Percentiles rank a stretch among this genome's conserved stretches.
Conservation (phyloP, 2,797 vertebrate species). For the Oophaga sylvatica region DNA sequence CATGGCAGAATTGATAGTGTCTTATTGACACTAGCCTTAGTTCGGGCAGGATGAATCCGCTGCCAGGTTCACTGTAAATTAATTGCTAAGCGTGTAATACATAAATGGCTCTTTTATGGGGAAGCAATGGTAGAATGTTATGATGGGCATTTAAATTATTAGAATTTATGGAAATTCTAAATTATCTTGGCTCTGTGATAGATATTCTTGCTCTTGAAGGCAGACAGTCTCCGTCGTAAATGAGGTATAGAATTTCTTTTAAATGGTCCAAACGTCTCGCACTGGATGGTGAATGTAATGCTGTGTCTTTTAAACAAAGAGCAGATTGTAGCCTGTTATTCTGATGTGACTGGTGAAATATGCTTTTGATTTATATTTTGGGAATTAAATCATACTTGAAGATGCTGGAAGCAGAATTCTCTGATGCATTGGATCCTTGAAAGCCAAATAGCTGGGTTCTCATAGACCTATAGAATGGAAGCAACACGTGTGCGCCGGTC, state of each 20-base stretch:
- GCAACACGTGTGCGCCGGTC: conserved; percentile 17
- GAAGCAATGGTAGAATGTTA: not conserved
- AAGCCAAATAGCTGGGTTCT: conserved; percentile 36
- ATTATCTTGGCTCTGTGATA: not conserved
- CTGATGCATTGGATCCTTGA: not conserved
- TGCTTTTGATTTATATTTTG: conserved; percentile 56
- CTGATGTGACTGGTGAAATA: conserved; percentile 52
- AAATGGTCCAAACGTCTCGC: conserved; percentile 6
- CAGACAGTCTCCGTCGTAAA: conserved; percentile 43
- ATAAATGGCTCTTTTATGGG: no score
- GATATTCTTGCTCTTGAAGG: not conserved
- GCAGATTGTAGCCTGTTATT: conserved; percentile 31
- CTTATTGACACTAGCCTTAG: no score
- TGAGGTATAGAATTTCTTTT: conserved; percentile 33
- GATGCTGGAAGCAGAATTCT: conserved; percentile 19
- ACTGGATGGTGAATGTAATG: conserved; percentile 19
- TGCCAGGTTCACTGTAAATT: no score
- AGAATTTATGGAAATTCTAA: not conserved
- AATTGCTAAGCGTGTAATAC: no score
- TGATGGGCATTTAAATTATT: not conserved
- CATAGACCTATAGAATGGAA: conserved; percentile 16
- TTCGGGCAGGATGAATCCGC: no score
- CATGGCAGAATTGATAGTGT: no score
- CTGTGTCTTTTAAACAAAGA: conserved; percentile 50
- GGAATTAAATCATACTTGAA: conserved; percentile 47